These are phyloP conservation scores for Ernsta delagoae DNA, from an alignment of 2,888 invertebrate genomes.

Conservation along the genomic window DNA sequence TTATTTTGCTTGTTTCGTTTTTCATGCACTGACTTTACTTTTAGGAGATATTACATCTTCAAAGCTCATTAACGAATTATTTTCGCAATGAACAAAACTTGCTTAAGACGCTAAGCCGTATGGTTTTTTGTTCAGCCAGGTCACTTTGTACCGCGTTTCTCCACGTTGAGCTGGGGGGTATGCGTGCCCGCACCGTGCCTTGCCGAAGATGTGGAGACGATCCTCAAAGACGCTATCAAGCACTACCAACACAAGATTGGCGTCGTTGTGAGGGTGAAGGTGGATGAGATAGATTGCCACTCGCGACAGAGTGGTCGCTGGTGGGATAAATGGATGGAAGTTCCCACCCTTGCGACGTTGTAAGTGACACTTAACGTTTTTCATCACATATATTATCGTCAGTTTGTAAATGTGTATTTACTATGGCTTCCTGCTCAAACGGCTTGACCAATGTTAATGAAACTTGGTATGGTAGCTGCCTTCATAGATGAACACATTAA, in stretches of 20 bases:
- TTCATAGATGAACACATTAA: not conserved
- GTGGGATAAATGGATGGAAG: slow-evolving; percentile 70
- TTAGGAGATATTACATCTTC: too few relatives aligned
- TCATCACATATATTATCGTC: too few relatives aligned
- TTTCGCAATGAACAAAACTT: not conserved
- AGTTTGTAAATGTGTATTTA: too few relatives aligned
- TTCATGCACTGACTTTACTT: too few relatives aligned
- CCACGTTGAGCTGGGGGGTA: slow-evolving; percentile 89
- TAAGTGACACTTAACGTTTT: slow-evolving; percentile 58
- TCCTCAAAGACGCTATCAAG: slow-evolving; percentile 84
- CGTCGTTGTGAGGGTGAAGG: slow-evolving; percentile 85
- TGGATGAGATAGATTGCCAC: slow-evolving; percentile 87
- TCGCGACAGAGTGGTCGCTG: slow-evolving; percentile 67
- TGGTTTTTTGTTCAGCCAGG: slow-evolving; percentile 85
- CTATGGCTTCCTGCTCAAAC: too few relatives aligned
- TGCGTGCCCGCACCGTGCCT: slow-evolving; percentile 88
- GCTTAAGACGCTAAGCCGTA: slow-evolving; percentile 51
- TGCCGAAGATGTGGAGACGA: slow-evolving; percentile 83
- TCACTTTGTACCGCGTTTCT: slow-evolving; percentile 89
- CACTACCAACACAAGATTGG: slow-evolving; percentile 86
- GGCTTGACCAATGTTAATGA: too few relatives aligned
- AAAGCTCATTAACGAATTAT: not conserved
- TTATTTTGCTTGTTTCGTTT: too few relatives aligned
- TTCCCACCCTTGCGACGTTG: slow-evolving; percentile 73
- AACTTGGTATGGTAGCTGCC: too few relatives aligned